Conservation (phyloP, 2,797 vertebrate genomes). For the Zenarchopterus dispar region DNA sequence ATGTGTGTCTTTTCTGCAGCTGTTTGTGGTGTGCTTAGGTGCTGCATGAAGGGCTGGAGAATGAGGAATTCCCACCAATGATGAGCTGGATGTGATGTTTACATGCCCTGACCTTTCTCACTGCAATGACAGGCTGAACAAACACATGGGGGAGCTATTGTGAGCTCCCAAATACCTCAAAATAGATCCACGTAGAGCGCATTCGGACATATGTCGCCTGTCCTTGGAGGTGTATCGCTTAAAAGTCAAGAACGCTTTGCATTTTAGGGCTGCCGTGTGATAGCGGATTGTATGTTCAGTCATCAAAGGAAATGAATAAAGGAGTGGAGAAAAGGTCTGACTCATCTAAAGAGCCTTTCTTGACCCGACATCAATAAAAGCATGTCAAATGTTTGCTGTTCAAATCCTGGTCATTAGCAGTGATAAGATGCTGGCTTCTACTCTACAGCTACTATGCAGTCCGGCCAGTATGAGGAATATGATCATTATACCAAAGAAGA, state of each 20-base stretch:
- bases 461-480: conserved; percentile 60
- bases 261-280: background rate
- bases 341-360: conserved; percentile 72
- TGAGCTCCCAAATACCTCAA: conserved; percentile 52
- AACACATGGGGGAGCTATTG: conserved; percentile 71
- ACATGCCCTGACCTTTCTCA: conserved; percentile 57
- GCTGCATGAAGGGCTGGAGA: conserved; percentile 4
- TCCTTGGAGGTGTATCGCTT: conserved; percentile 20
- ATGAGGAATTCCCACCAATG: conserved; percentile 46
- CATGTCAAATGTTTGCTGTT: conserved; percentile 61
- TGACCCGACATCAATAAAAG: conserved; percentile 67
- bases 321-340: conserved; percentile 71
- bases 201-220: conserved; percentile 29
- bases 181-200: conserved; percentile 49
- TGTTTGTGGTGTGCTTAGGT: conserved; percentile 13
- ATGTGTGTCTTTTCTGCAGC: background rate
- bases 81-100: conserved; percentile 60
- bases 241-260: conserved; percentile 1
- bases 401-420: conserved; percentile 72
- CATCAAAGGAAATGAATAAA: conserved; percentile 43
- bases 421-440: conserved; percentile 67
- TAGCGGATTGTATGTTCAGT: conserved; percentile 42
- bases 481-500: conserved; percentile 72
- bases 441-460: conserved; percentile 68
- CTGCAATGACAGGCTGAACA: conserved; percentile 59